Evolutionary conservation across 53 echinoderm and acorn worm genomes (phyloP), one percentile per base, ranked within the genome.

Genomic region (Astropecten irregularis): DNA sequence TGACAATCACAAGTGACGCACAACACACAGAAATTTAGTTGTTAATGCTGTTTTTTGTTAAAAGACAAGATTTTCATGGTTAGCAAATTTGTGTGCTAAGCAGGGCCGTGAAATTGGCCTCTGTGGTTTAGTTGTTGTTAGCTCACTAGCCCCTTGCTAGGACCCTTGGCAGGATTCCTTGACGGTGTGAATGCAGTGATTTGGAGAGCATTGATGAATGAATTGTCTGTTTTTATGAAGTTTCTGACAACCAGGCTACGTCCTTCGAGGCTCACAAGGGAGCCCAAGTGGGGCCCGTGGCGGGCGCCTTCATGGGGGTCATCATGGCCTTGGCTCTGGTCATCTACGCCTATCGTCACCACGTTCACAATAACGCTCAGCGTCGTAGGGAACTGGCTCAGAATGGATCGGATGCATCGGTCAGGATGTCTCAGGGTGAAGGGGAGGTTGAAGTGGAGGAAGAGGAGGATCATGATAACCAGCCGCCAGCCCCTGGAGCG

Each of bases 231-330:
- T 46, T 46, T 14, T 25, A 22, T 25, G 32, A 26, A 84, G 84
- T 35, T 18, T 35, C 63, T 31, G 76, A 76, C 44, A 66, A 49
- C 39, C 51, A 76, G 32, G 32, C 76, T 0, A 37, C 40, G 0
- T 46, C 69, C 72, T 88, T 91, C 30, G 88, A 88, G 66, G 71
- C 79, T 52, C 67, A 69, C 19, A 89, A 71, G 42, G 89, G 87
- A 5, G 94, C 99, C 76, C 99, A 94, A n/a, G 90, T 99, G 9
- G 99, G 99, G 1, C 94, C 99, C 0, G 94, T 99, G 13, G 99
- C 99, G 1, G 99, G 99, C 19, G 99, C 94, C 52, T 83, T 99
- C 50, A 82, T 99, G 54, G 94, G 94, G 10, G 90, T 94, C 33
- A 92, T 99, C 83, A 90, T 94, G 38, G 95, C 92, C 40, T 82